These are phyloP conservation scores for Dysidea cf. avara DNA, from an alignment of 37 sponge, comb jelly and placozoan genomes.

Conservation along the genomic window DNA sequence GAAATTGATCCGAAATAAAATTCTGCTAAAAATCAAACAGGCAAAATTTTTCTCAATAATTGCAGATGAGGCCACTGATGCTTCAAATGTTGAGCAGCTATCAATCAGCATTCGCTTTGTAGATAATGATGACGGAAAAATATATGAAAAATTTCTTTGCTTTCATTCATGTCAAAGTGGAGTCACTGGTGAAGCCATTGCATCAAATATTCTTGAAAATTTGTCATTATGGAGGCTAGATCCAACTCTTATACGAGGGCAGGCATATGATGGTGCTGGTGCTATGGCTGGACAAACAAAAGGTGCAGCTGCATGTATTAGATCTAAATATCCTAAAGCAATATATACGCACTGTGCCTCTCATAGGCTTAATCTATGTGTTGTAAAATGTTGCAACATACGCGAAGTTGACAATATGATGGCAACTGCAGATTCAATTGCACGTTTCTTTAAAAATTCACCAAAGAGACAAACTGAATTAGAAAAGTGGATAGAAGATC, in stretches of 20 bases:
- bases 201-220: slow-evolving; percentile 12
- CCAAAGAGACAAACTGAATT: slow-evolving; percentile 36
- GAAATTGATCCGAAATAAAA: slow-evolving; percentile 41
- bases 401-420: slow-evolving; percentile 37
- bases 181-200: slow-evolving; percentile 44
- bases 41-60: slow-evolving; percentile 63
- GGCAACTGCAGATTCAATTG: slow-evolving; percentile 17
- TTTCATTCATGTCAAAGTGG: slow-evolving; percentile 28
- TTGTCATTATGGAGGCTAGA: slow-evolving; percentile 22
- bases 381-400: slow-evolving; percentile 24
- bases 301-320: slow-evolving; percentile 51
- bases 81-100: slow-evolving; percentile 58
- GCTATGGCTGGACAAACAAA: slow-evolving; percentile 41
- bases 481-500: slow-evolving; percentile 23
- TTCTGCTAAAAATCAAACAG: slow-evolving; percentile 24
- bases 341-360: slow-evolving; percentile 32
- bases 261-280: slow-evolving; percentile 56
- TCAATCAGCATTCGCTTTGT: slow-evolving; percentile 23
- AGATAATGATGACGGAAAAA: not conserved
- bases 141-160: slow-evolving; percentile 23
- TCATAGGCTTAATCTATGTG: slow-evolving; percentile 39
- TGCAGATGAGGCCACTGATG: slow-evolving; percentile 74
- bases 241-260: slow-evolving; percentile 15
- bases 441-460: slow-evolving; percentile 24
- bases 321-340: slow-evolving; percentile 35